Percentiles rank a stretch among this genome's conserved stretches.
phyloP scores from a whole-genome alignment of 2,113 vertebrate genomes.

The Crotalus tigris region DNA sequence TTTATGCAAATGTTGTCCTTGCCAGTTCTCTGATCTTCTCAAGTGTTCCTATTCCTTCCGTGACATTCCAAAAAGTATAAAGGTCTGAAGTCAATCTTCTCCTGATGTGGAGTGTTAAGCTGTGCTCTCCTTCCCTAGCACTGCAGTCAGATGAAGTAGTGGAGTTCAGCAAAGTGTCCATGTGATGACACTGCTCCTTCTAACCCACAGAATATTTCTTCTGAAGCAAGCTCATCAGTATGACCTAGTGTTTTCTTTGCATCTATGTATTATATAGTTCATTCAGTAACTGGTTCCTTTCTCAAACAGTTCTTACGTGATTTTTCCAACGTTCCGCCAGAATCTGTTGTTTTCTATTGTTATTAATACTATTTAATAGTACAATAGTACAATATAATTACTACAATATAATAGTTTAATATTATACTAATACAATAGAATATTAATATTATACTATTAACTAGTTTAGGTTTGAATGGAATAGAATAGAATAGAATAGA shows the following conservation, averaged over 20 bases:
- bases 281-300: no score
- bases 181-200: neutral
- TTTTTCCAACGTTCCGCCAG: no score
- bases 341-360: no score
- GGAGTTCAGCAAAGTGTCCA: neutral
- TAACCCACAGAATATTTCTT: neutral
- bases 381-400: no score
- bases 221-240: neutral
- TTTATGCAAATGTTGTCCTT: neutral
- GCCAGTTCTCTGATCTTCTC: neutral
- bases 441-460: no score
- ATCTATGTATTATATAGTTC: neutral
- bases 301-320: no score
- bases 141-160: neutral
- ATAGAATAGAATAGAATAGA: no score
- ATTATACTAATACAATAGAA: no score
- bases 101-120: neutral
- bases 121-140: neutral
- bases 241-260: neutral
- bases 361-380: no score
- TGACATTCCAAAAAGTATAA: neutral
- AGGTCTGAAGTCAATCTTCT: neutral
- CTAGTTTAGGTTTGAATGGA: no score
- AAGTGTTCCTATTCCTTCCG: neutral
- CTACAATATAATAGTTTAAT: no score